Base-by-base conservation (phyloP, 2,888 invertebrate genomes). In the Zeuzera pyrina region DNA sequence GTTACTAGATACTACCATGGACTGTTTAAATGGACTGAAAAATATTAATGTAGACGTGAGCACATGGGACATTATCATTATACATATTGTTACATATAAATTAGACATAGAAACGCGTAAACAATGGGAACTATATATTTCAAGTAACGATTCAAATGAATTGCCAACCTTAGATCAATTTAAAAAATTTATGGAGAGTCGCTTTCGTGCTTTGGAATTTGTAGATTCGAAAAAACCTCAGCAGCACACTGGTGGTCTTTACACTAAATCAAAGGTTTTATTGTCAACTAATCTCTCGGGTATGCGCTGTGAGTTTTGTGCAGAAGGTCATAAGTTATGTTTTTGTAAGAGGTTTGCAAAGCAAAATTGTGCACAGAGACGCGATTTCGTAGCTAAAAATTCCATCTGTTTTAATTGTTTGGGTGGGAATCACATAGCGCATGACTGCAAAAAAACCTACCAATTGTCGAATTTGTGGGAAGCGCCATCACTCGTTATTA, bases 41-140 rank as follows among this genome's bases (percentile, higher is more conserved):
- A n/a, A n/a, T n/a, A n/a, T n/a, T n/a, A n/a, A n/a, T n/a, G n/a
- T n/a, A n/a, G n/a, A n/a, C n/a, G n/a, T n/a, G n/a, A n/a, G n/a
- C n/a, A n/a, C n/a, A n/a, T n/a, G n/a, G n/a, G n/a, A n/a, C n/a
- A n/a, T 23, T 23, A 38, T 46, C 2, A 15, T 47, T 10, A 38
- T 45, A 3, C 33, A 42, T 33, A 31, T 45, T 3, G 19, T 35
- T 15, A 25, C 16, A 19, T 14, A 26, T 6, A 48, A 48, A 25
- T 30, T 49, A 25, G 48, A 49, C 23, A 10, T 12, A 1, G 45
- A 49, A 15, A 33, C 45, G 1, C 36, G 38, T 5, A 45, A 43
- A 26, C 25, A 38, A 15, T 49, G 43, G 47, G 44, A 49, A 26
- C 31, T 36, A 15, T 15, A 32, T n/a, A n/a, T 23, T 2, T 31